A percentile compares a stretch with the other conserved stretches of the same genome.
These are phyloP conservation scores for Paralichthys olivaceus DNA, from an alignment of 2,113 vertebrate species.

Conservation along the genomic window DNA sequence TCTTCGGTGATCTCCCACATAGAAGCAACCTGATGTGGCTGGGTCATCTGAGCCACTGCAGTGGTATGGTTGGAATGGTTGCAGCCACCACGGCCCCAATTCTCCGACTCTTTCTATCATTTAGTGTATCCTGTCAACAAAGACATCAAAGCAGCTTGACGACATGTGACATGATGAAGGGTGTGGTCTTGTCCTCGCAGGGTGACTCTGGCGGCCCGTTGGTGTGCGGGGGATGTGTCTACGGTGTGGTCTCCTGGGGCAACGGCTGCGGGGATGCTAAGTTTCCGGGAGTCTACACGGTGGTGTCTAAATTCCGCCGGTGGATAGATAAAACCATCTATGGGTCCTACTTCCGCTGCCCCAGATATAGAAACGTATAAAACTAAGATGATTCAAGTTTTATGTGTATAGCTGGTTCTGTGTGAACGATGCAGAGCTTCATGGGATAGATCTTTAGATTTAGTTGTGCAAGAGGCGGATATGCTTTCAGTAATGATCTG, in stretches of 20 bases:
- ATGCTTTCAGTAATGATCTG: background rate
- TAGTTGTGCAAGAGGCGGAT: background rate
- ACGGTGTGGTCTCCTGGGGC: slow-evolving; percentile 84
- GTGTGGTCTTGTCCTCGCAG: slow-evolving; percentile 59
- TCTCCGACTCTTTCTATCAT: slow-evolving; percentile 3
- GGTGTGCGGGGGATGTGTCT: slow-evolving; percentile 80
- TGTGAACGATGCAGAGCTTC: slow-evolving; percentile 2
- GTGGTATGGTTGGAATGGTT: background rate
- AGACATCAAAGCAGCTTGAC: slow-evolving; percentile 5
- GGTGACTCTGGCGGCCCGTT: slow-evolving; percentile 83
- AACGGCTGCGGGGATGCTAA: slow-evolving; percentile 77
- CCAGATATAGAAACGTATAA: slow-evolving; percentile 14
- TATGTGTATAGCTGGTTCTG: background rate
- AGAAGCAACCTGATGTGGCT: background rate
- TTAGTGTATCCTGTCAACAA: slow-evolving; percentile 10
- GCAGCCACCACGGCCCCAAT: background rate
- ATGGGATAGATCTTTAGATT: background rate
- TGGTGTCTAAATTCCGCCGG: slow-evolving; percentile 79
- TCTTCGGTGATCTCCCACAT: background rate
- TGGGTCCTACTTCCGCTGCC: slow-evolving; percentile 57
- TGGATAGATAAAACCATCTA: slow-evolving; percentile 85
- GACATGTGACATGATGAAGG: slow-evolving; percentile 1
- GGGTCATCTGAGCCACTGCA: background rate
- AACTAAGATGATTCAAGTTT: background rate
- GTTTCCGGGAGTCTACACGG: slow-evolving; percentile 83